Conservation (phyloP, 2,113 vertebrate genomes). For the Strix aluco region DNA sequence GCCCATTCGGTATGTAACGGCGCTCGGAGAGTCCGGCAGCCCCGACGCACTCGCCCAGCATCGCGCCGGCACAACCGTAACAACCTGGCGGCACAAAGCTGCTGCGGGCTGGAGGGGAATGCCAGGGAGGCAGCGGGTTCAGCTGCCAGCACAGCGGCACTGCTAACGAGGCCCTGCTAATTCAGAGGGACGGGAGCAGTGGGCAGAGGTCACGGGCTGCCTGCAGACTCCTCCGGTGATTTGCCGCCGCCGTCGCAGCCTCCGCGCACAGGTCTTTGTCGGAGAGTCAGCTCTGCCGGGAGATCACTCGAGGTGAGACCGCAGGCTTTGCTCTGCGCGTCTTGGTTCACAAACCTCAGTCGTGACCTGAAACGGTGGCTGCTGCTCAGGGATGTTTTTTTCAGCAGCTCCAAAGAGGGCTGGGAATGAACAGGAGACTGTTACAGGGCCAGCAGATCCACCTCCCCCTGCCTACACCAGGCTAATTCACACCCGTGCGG, state of each 20-base stretch:
- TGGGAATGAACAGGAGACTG: background rate
- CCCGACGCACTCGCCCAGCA: background rate
- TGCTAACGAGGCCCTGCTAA: background rate
- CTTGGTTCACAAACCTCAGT: background rate
- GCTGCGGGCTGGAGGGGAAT: background rate
- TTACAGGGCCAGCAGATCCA: background rate
- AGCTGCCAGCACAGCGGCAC: background rate
- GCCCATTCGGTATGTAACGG: accelerated
- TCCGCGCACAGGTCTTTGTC: background rate
- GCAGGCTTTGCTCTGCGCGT: background rate
- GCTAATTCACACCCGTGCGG: background rate
- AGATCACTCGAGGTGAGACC: background rate
- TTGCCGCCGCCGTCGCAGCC: background rate
- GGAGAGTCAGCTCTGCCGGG: background rate
- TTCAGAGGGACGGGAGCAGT: background rate
- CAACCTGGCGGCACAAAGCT: background rate
- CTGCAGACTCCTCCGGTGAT: background rate
- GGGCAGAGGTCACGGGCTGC: background rate
- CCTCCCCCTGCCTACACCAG: background rate
- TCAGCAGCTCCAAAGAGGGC: background rate
- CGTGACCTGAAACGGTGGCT: background rate
- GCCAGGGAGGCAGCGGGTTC: background rate
- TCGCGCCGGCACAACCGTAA: background rate
- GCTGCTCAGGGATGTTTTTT: background rate
- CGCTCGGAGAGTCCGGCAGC: background rate